A percentile compares a stretch with the other conserved stretches of the same genome.
These are phyloP conservation scores for Naso thynnoides DNA, from an alignment of 2,797 vertebrate species.

Conservation along the genomic window DNA sequence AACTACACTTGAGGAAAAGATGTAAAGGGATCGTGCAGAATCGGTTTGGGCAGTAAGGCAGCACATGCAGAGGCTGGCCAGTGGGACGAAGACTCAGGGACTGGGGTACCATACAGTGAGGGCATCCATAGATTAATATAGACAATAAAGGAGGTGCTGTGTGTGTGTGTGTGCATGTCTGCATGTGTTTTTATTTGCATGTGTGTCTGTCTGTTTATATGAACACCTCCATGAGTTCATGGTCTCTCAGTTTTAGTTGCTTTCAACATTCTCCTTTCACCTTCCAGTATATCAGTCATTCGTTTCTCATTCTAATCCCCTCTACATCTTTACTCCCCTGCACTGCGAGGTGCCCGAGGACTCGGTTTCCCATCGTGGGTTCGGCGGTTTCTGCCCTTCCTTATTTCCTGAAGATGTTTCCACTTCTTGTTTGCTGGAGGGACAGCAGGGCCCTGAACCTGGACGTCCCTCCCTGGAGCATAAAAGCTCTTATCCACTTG, in stretches of 20 bases:
- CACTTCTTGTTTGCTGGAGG: constrained; percentile 85
- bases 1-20: constrained; percentile 54
- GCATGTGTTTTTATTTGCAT: constrained; percentile 13
- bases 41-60: constrained; percentile 69
- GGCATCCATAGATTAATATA: constrained; percentile 78
- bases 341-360: constrained; percentile 91
- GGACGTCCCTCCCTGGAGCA: constrained; percentile 52
- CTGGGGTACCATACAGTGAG: constrained; percentile 63
- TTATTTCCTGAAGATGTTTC: constrained; percentile 87
- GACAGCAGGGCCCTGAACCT: constrained; percentile 60
- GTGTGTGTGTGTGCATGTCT: constrained; percentile 45
- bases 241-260: constrained; percentile 67
- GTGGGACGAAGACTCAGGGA: constrained; percentile 50
- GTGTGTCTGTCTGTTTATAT: constrained; percentile 44
- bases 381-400: constrained; percentile 91
- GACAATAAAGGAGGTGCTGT: constrained; percentile 69
- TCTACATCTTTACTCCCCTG: constrained; percentile 81
- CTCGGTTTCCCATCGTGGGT: constrained; percentile 88
- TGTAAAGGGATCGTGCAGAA: constrained; percentile 78
- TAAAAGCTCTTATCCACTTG: constrained; percentile 74
- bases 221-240: constrained; percentile 71
- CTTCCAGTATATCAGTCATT: constrained; percentile 70
- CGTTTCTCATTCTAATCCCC: constrained; percentile 45
- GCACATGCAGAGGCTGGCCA: constrained; percentile 75
- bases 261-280: constrained; percentile 41